phyloP scores from a whole-genome alignment of 2,113 vertebrate genomes.

The Halichoerus grypus region DNA sequence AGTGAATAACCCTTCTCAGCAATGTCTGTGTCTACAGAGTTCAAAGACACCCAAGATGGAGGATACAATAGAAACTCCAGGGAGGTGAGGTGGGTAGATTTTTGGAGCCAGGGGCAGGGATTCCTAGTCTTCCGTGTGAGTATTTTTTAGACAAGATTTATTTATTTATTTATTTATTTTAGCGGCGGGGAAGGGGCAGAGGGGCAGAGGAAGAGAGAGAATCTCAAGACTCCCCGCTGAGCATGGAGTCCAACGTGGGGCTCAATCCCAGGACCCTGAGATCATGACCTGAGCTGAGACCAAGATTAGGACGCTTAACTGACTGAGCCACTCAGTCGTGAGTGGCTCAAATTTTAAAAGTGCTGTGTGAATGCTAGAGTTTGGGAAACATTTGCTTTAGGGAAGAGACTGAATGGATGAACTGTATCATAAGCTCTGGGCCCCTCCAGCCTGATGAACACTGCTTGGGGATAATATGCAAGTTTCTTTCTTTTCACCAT shows the following conservation, averaged over 20 bases:
- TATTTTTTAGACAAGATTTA: background rate
- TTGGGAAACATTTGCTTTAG: background rate
- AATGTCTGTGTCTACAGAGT: background rate
- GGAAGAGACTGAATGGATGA: background rate
- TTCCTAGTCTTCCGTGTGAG: background rate
- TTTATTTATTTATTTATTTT: background rate
- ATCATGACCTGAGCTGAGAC: background rate
- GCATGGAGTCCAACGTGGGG: background rate
- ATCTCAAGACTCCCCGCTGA: background rate
- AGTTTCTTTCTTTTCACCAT: background rate
- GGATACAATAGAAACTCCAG: background rate
- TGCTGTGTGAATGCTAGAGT: background rate
- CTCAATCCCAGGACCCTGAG: background rate
- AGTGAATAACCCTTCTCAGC: background rate
- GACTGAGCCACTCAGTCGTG: background rate
- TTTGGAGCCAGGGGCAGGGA: background rate
- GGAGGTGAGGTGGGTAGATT: background rate
- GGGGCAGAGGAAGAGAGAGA: background rate
- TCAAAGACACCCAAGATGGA: background rate
- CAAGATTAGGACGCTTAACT: background rate
- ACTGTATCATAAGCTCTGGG: background rate
- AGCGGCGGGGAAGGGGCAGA: background rate
- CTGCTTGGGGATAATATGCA: background rate
- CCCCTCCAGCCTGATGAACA: background rate
- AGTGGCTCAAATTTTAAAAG: background rate